Base-by-base conservation (phyloP, 2,113 vertebrate species). In the Zapornia atra region DNA sequence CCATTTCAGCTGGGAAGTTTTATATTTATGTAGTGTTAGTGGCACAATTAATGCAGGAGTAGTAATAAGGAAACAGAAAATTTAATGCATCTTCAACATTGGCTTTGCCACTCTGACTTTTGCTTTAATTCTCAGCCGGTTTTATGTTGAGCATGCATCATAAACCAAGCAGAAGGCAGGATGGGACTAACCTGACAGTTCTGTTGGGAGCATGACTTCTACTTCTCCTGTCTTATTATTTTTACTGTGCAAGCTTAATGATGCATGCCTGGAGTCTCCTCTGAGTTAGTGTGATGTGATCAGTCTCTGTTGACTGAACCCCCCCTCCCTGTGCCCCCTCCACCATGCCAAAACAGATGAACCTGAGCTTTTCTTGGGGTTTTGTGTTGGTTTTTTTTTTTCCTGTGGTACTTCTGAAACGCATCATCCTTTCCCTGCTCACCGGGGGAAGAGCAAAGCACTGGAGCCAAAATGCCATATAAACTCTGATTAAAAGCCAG, bases 221-320 rank as follows among this genome's bases (percentile, higher is more conserved):
- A 1, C 83, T 82, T 91, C 69, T 76, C 48, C 71, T 46, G 75
- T 60, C 81, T 76, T 81, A 40, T 53, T 83, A 31, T 71, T 94
- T 93, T 94, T 92, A 79, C 72, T 42, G 50, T 38, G 66, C 36
- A 46, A 77, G 66, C 51, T 59, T 90, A 93, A 94, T 73, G 82
- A 73, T 73, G 79, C 79, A 26, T 78, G 71, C 33, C 79, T 70
- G 4, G 34, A 73, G 40, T 31, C 68, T 83, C 40, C 79, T 93
- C 36, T 40, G 40, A 26, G 79, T 57, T 38, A 72, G 59, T 12
- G 59, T 28, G 78, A 48, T 57, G 59, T 34, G 88, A 68, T 76
- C 13, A 16, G 56, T 9, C 61, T 84, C 42, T 66, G 22, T 12
- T 82, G 56, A 31, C 48, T 76, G 54, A 68, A 86, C 38, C 20